Conservation (phyloP, 2,888 invertebrate species). For the Orthosia cruda region DNA sequence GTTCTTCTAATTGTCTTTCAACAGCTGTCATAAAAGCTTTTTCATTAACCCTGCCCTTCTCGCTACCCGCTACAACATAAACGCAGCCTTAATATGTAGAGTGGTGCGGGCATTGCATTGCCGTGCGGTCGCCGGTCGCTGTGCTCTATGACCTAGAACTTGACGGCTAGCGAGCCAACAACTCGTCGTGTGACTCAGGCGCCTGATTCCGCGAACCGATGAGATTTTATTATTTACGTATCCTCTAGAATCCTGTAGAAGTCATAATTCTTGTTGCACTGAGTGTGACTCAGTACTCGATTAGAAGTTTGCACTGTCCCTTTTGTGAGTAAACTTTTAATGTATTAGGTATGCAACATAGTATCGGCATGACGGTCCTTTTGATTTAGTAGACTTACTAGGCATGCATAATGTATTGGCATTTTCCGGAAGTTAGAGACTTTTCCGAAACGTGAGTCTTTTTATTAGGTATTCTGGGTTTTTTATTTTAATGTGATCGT, state of each 20-base stretch:
- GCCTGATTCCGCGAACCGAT: slow-evolving; percentile 82
- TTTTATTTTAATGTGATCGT: neutral
- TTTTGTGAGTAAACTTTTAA: slow-evolving; percentile 31
- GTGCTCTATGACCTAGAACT: slow-evolving; percentile 89
- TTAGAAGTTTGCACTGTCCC: slow-evolving; percentile 13
- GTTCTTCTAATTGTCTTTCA: neutral
- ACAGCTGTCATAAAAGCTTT: neutral
- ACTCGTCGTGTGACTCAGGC: slow-evolving; percentile 69
- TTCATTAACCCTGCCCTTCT: neutral
- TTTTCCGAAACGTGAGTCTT: neutral
- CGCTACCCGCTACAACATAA: neutral
- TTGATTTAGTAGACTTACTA: neutral
- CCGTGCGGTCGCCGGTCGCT: slow-evolving; percentile 73
- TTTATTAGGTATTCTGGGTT: neutral
- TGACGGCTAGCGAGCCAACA: slow-evolving; percentile 75
- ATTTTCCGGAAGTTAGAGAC: neutral
- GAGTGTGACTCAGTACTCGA: slow-evolving; percentile 62
- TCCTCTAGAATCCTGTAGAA: slow-evolving; percentile 78
- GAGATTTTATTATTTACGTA: slow-evolving; percentile 79
- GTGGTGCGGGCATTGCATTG: slow-evolving; percentile 32
- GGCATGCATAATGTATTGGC: neutral
- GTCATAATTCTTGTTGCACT: slow-evolving; percentile 53
- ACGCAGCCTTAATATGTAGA: slow-evolving; percentile 27
- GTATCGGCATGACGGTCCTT: neutral
- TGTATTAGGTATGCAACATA: neutral